Conservation (phyloP, 2,797 vertebrate species). For the Sparidentex hasta region DNA sequence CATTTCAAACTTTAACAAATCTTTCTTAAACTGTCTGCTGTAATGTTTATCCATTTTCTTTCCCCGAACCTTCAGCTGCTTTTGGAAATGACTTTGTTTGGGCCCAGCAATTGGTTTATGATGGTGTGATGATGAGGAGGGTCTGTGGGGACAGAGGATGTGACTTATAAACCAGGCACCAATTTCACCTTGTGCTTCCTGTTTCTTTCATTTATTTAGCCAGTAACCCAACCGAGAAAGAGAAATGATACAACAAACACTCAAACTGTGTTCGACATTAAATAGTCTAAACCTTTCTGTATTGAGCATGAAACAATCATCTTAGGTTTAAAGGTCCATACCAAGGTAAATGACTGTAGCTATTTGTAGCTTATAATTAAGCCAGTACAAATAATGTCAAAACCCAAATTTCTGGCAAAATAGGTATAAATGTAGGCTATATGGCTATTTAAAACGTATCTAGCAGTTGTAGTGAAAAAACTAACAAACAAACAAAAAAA, state of each 20-base stretch:
- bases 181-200: slow-evolving; percentile 16
- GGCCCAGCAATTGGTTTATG: slow-evolving; percentile 46
- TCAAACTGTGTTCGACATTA: not conserved
- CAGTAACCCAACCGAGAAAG: slow-evolving; percentile 8
- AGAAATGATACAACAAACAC: not conserved
- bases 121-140: slow-evolving; percentile 37
- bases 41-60: slow-evolving; percentile 3
- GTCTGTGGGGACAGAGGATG: slow-evolving; percentile 23
- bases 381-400: not conserved
- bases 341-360: not conserved
- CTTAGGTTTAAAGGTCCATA: not conserved
- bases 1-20: not conserved
- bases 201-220: slow-evolving; percentile 13
- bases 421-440: no score
- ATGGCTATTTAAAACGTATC: no score
- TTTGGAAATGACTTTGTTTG: slow-evolving; percentile 34
- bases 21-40: not conserved
- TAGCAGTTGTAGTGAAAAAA: no score
- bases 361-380: not conserved
- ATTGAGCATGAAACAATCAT: not conserved
- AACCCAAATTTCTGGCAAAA: not conserved
- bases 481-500: no score
- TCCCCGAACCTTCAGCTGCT: slow-evolving; percentile 12
- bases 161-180: slow-evolving; percentile 11
- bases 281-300: not conserved